Percentiles rank a stretch among this genome's conserved stretches.
These are phyloP conservation scores for Coenobita brevimanus DNA, from an alignment of 1,140 invertebrate genomes.

Conservation along the genomic window DNA sequence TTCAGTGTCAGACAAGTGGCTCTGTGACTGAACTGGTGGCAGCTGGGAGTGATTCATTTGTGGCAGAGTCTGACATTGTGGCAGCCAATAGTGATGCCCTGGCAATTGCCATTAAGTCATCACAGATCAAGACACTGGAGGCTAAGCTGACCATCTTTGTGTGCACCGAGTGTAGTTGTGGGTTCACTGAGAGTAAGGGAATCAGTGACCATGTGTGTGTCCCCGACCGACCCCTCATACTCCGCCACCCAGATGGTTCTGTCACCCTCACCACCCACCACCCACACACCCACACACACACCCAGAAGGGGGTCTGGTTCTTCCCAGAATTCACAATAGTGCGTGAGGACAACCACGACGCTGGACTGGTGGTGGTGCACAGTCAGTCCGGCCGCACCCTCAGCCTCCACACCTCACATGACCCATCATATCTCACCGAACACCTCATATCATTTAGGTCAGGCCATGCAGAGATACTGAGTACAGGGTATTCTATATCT, in stretches of 20 bases:
- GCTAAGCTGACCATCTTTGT: slow-evolving; percentile 48
- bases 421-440: slow-evolving; percentile 36
- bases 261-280: background rate
- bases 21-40: slow-evolving; percentile 5
- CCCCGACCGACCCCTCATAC: slow-evolving; percentile 8
- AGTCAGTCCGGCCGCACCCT: slow-evolving; percentile 26
- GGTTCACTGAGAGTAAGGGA: slow-evolving; percentile 39
- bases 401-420: slow-evolving; percentile 20
- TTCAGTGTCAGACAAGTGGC: background rate
- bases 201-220: slow-evolving; percentile 32
- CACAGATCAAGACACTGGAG: slow-evolving; percentile 39
- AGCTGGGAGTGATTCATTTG: background rate
- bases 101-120: slow-evolving; percentile 47
- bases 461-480: too few species aligned
- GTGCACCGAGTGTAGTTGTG: slow-evolving; percentile 41
- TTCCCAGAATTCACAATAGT: slow-evolving; percentile 49
- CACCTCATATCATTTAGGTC: slow-evolving; percentile 52
- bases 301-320: slow-evolving; percentile 6
- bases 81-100: slow-evolving; percentile 31
- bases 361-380: slow-evolving; percentile 29
- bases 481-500: too few species aligned
- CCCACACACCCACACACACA: background rate
- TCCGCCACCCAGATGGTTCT: slow-evolving; percentile 29
- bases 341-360: background rate
- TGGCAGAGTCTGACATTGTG: background rate